Evolutionary conservation across 2,888 invertebrate species (phyloP).

Genomic region (Lypha dubia): DNA sequence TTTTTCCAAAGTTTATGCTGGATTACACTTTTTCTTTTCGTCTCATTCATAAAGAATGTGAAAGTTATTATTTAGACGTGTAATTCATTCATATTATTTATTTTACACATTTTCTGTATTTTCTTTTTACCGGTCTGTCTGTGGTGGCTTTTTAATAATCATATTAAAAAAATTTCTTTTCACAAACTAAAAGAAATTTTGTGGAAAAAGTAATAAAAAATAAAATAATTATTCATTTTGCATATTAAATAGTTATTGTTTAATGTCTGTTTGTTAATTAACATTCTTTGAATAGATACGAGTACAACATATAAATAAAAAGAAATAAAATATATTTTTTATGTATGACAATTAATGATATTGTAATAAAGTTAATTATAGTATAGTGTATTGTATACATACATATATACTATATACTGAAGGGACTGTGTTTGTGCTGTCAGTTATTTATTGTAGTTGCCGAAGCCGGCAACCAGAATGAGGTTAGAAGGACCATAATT

Average conservation of each 20-base stretch:
- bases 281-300: not conserved
- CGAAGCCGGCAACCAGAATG: too few species aligned
- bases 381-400: too few species aligned
- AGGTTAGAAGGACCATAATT: too few species aligned
- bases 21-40: constrained; percentile 1
- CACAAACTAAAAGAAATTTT: constrained; percentile 18
- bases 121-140: constrained; percentile 22
- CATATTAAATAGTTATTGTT: constrained; percentile 43
- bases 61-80: constrained; percentile 61
- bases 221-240: constrained; percentile 36
- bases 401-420: too few species aligned
- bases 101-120: constrained; percentile 35
- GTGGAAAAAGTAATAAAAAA: constrained; percentile 13
- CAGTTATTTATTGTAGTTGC: too few species aligned
- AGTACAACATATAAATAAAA: not conserved
- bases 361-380: too few species aligned
- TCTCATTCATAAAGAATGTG: constrained; percentile 63
- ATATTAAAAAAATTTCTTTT: constrained; percentile 57
- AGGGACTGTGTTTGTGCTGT: too few species aligned
- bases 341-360: constrained; percentile 1
- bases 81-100: constrained; percentile 45
- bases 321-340: not conserved
- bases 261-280: not conserved
- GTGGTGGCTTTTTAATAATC: constrained; percentile 30
- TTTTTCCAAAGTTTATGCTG: constrained; percentile 17